Percentiles rank a stretch among this genome's conserved stretches.
These are phyloP conservation scores for Rattus norvegicus DNA, from an alignment of 2,113 vertebrate genomes.

Conservation along the genomic window DNA sequence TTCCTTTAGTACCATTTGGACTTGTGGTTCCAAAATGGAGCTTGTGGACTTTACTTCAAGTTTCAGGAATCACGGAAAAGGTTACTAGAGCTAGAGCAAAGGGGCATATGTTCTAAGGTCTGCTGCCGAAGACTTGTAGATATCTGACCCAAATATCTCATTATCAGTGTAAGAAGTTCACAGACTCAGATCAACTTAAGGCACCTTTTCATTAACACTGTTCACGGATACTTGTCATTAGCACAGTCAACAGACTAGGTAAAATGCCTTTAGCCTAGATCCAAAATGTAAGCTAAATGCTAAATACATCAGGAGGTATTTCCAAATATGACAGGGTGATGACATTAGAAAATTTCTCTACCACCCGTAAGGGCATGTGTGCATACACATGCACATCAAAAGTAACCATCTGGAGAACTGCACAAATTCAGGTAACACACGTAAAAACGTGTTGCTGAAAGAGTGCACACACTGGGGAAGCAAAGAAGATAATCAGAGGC, in stretches of 20 bases:
- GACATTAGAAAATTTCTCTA: neutral
- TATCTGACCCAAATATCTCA: neutral
- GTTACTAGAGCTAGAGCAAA: neutral
- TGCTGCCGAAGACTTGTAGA: neutral
- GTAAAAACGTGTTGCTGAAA: neutral
- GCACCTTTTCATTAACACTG: neutral
- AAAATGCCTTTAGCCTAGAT: neutral
- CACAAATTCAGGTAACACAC: neutral
- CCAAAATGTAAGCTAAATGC: neutral
- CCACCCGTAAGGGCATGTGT: neutral
- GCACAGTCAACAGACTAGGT: neutral
- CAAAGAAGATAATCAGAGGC: neutral
- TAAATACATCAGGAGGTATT: neutral
- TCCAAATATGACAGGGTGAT: neutral
- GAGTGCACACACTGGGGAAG: neutral
- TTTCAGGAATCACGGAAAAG: neutral
- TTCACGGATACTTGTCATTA: neutral
- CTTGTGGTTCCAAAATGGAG: neutral
- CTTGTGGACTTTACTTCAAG: too few relatives aligned
- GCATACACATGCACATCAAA: neutral
- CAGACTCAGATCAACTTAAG: neutral
- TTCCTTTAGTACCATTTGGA: neutral
- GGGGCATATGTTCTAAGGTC: neutral
- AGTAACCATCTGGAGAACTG: neutral
- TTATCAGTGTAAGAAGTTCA: neutral